Base-by-base conservation (phyloP, 2,797 vertebrate genomes). In the Eupleurogrammus muticus region DNA sequence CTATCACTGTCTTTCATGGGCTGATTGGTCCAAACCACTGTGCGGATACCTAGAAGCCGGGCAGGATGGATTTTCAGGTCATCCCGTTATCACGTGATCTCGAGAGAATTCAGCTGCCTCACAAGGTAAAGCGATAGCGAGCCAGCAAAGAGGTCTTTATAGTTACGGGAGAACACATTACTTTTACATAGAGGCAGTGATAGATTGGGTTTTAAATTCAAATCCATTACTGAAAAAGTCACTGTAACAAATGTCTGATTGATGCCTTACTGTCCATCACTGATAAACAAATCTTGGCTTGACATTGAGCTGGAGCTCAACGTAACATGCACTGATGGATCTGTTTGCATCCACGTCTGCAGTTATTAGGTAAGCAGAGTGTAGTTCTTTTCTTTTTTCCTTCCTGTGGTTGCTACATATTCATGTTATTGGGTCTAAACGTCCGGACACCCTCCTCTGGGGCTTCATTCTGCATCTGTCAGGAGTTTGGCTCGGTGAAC, bases 391-490 rank as follows among this genome's bases (percentile, higher is more conserved):
- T 51, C n/a, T n/a, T 59, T 54, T 86, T 82, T 77, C 57, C 48
- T 73, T 71, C 58, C 70, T 73, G 77, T 57, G 69, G 87, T 89
- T 89, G 76, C 68, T 86, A 68, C 80, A 70, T 78, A 79, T 90
- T 90, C 79, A 66, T 66, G 76, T 88, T 87, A 76, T 87, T 82
- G 76, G 79, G 66, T 87, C 81, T 85, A 79, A 81, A 87, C 84
- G 81, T 89, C 82, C 51, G 72, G 81, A 88, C 86, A 86, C 75
- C 51, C 74, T 93, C 86, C 87, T 89, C 82, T 75, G 87, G 85
- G 91, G 79, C 75, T 85, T 82, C 42, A 66, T 90, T 92, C 91
- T 82, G 73, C 53, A 78, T 91, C 91, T 93, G 93, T 94, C 91
- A 93, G 87, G 74, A 85, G 77, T 86, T 93, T 94, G 92, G 92